Evolutionary conservation across 2,888 invertebrate genomes (phyloP).

Genomic region (Tetheella fluctuosa): DNA sequence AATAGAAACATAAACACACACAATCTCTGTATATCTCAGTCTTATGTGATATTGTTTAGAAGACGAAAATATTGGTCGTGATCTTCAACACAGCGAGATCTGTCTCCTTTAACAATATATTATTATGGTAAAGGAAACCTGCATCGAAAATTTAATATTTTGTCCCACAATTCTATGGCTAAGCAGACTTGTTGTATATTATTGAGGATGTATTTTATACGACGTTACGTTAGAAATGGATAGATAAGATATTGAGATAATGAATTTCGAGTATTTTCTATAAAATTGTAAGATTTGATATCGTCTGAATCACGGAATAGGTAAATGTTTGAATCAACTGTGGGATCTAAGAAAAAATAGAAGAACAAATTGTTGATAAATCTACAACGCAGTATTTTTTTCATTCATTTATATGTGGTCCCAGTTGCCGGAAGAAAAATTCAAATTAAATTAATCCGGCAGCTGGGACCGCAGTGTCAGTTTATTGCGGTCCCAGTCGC

Average conservation of each 20-base stretch:
- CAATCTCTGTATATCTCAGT: no score
- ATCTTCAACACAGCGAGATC: slow-evolving; percentile 56
- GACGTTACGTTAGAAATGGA: neutral
- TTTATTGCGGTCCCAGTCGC: no score
- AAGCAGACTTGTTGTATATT: neutral
- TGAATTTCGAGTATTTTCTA: neutral
- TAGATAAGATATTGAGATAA: neutral
- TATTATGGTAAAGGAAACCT: slow-evolving; percentile 48
- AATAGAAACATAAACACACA: neutral
- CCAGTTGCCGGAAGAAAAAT: no score
- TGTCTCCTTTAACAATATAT: slow-evolving; percentile 51
- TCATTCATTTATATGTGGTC: no score
- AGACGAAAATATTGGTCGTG: slow-evolving; percentile 61
- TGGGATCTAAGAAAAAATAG: no score
- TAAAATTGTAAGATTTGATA: no score
- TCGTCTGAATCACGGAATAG: no score
- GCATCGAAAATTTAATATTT: slow-evolving; percentile 62
- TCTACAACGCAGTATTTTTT: neutral
- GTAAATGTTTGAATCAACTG: no score
- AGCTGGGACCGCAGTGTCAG: no score
- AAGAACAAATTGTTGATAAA: no score
- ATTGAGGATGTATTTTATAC: neutral
- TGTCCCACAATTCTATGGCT: slow-evolving; percentile 29
- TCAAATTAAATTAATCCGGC: no score
- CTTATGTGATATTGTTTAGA: slow-evolving; percentile 29